Evolutionary conservation across 2,888 invertebrate species (phyloP).

Genomic region (Ceramica pisi): DNA sequence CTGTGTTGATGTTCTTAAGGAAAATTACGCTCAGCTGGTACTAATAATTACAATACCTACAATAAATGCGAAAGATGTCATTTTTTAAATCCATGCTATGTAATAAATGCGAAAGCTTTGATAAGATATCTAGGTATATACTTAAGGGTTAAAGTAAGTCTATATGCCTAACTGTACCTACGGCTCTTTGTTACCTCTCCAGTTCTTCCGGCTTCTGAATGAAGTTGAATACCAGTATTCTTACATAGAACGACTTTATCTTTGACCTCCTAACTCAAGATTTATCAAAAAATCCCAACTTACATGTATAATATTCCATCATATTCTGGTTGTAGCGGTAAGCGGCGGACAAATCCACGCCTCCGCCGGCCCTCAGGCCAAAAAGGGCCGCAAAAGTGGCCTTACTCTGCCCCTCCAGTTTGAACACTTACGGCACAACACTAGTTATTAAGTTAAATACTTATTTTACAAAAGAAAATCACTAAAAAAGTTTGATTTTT

Average conservation of each 20-base stretch:
- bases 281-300: constrained; percentile 80
- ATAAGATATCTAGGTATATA: too few relatives aligned
- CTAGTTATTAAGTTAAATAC: constrained; percentile 66
- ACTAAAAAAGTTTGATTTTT: constrained; percentile 30
- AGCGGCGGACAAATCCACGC: constrained; percentile 98
- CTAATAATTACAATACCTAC: too few relatives aligned
- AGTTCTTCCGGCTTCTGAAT: too few relatives aligned
- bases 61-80: too few relatives aligned
- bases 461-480: constrained; percentile 65
- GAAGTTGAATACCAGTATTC: not conserved
- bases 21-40: too few relatives aligned
- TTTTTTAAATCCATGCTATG: too few relatives aligned
- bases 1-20: too few relatives aligned
- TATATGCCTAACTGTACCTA: too few relatives aligned
- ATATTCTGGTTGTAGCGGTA: constrained; percentile 99
- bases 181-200: too few relatives aligned
- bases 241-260: too few relatives aligned
- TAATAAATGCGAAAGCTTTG: too few relatives aligned
- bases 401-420: constrained; percentile 92
- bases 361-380: constrained; percentile 92
- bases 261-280: not conserved
- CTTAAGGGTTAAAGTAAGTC: too few relatives aligned
- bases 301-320: constrained; percentile 99
- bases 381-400: constrained; percentile 92
- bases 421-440: constrained; percentile 81